Percentiles rank a stretch among this genome's conserved stretches.
These are phyloP conservation scores for Ornithoptera priamus DNA, from an alignment of 2,888 invertebrate species.

Conservation along the genomic window DNA sequence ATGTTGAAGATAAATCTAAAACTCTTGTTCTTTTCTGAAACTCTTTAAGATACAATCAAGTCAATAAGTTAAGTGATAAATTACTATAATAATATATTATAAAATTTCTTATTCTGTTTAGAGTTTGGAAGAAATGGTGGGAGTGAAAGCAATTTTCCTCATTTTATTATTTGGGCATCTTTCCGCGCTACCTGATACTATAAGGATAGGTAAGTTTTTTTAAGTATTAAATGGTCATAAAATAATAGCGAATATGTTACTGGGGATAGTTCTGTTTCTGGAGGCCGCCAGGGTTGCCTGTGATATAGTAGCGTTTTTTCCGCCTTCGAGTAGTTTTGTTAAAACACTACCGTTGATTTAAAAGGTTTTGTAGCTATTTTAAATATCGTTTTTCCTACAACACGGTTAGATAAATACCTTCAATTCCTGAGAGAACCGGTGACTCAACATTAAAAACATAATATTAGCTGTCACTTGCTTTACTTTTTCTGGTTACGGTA, in stretches of 20 bases:
- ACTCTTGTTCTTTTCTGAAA: too few relatives aligned
- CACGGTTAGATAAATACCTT: too few relatives aligned
- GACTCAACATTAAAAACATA: too few relatives aligned
- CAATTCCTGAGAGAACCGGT: too few relatives aligned
- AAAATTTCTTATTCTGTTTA: slow-evolving; percentile 40
- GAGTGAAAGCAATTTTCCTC: slow-evolving; percentile 64
- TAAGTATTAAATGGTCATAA: background rate
- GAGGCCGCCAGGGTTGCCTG: background rate
- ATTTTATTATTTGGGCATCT: slow-evolving; percentile 72
- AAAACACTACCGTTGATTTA: background rate
- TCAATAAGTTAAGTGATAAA: background rate
- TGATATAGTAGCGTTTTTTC: background rate
- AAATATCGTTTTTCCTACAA: too few relatives aligned
- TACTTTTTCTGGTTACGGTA: too few relatives aligned
- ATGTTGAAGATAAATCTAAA: too few relatives aligned
- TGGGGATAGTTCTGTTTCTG: background rate
- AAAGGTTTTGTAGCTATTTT: too few relatives aligned
- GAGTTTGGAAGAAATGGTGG: slow-evolving; percentile 66
- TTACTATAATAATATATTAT: background rate
- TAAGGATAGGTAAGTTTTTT: slow-evolving; percentile 71
- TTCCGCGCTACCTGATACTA: slow-evolving; percentile 77
- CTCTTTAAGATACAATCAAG: background rate
- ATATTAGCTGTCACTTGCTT: too few relatives aligned
- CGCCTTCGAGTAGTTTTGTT: background rate
- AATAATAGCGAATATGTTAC: background rate